Percentiles rank a stretch among this genome's conserved stretches.
phyloP scores from a whole-genome alignment of 92 coral and sea anemone species.

The Ricordea florida region DNA sequence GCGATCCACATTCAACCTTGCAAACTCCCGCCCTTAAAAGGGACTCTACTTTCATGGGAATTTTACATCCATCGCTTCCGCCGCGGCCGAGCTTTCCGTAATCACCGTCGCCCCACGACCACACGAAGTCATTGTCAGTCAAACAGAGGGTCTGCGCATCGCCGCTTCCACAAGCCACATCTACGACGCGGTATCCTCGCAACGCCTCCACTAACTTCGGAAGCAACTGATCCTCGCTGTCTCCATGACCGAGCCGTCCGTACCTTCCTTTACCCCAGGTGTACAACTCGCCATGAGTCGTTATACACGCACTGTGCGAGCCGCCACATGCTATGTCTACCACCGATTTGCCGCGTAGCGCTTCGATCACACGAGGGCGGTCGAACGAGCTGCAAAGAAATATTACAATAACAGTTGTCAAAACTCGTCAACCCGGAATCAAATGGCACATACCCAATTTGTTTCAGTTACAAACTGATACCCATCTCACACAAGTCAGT shows the following conservation, averaged over 20 bases:
- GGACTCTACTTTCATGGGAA: conserved; percentile 91
- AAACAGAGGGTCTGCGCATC: conserved; percentile 98
- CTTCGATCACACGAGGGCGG: conserved; percentile 90
- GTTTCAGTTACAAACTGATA: too few relatives aligned
- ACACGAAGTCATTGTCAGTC: conserved; percentile 95
- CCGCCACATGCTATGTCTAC: conserved; percentile 94
- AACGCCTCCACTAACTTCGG: conserved; percentile 93
- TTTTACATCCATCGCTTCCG: conserved; percentile 97
- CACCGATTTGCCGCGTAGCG: conserved; percentile 85
- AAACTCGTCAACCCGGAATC: too few relatives aligned
- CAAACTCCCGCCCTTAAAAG: conserved; percentile 85
- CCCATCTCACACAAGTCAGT: too few relatives aligned
- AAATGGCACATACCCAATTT: too few relatives aligned
- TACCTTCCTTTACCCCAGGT: conserved; percentile 99
- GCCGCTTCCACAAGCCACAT: conserved; percentile 98
- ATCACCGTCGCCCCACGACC: conserved; percentile 99
- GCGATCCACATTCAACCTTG: conserved; percentile 96
- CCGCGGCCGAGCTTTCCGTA: conserved; percentile 99
- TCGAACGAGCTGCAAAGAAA: conserved; percentile 68
- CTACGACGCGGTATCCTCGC: conserved; percentile 89
- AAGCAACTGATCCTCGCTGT: conserved; percentile 89
- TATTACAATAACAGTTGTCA: neutral
- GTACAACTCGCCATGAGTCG: conserved; percentile 82
- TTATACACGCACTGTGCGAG: conserved; percentile 93
- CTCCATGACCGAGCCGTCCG: conserved; percentile 97